A percentile compares a stretch with the other conserved stretches of the same genome.
Evolutionary conservation across 2,113 vertebrate genomes (phyloP).

Genomic region (Cololabis saira): DNA sequence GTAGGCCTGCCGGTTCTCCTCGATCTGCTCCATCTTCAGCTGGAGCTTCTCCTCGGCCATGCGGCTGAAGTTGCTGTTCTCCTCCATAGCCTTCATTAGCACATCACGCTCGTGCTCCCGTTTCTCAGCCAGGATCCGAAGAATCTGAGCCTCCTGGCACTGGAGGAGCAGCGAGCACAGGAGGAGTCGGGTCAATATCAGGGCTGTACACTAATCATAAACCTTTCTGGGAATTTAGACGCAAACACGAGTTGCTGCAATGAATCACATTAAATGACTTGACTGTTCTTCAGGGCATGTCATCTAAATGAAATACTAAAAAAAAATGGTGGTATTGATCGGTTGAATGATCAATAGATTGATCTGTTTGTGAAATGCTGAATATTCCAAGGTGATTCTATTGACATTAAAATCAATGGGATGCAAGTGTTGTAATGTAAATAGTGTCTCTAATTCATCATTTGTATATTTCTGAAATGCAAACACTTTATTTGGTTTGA

Average conservation of each 20-base stretch:
- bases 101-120: slow-evolving; percentile 94
- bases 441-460: too few relatives aligned
- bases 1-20: slow-evolving; percentile 93
- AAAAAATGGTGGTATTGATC: too few relatives aligned
- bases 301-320: too few relatives aligned
- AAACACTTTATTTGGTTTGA: background rate
- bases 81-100: slow-evolving; percentile 96
- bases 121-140: slow-evolving; percentile 92
- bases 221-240: too few relatives aligned
- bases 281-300: too few relatives aligned
- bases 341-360: too few relatives aligned
- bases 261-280: too few relatives aligned
- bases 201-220: background rate
- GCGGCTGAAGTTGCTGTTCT: slow-evolving; percentile 98
- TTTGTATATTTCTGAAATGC: background rate
- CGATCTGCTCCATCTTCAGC: slow-evolving; percentile 94
- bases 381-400: slow-evolving; percentile 27
- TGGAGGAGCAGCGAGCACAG: slow-evolving; percentile 50
- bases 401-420: slow-evolving; percentile 45
- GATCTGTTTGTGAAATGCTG: slow-evolving; percentile 41
- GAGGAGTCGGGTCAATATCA: slow-evolving; percentile 20
- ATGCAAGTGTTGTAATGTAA: slow-evolving; percentile 19
- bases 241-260: too few relatives aligned
- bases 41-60: slow-evolving; percentile 95
- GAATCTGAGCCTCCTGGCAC: slow-evolving; percentile 94